Evolutionary conservation across 2,888 invertebrate species (phyloP).

Genomic region (Dione juno): DNA sequence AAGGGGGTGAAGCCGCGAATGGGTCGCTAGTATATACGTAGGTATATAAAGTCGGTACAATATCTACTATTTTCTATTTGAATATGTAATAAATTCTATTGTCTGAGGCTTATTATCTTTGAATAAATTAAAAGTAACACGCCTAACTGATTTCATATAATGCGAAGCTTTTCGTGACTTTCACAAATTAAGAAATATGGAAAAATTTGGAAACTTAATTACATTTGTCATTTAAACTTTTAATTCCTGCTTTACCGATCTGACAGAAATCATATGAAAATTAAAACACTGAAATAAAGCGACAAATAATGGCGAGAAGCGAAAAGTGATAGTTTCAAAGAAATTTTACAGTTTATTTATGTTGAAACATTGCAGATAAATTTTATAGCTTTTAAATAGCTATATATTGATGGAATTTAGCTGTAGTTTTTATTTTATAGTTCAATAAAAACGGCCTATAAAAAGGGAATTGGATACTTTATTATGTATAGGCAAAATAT

Average conservation of each 20-base stretch:
- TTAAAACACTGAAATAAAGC: neutral
- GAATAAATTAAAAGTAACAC: neutral
- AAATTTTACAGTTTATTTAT: conserved; percentile 23
- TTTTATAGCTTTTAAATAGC: conserved; percentile 22
- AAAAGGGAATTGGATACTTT: conserved; percentile 18
- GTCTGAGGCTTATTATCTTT: conserved; percentile 7
- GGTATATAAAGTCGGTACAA: too few relatives aligned
- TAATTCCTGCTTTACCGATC: neutral
- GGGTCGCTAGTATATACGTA: too few relatives aligned
- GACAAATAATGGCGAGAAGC: neutral
- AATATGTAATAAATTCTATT: conserved; percentile 16
- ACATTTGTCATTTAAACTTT: neutral
- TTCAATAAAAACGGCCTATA: conserved; percentile 17
- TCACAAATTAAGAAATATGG: neutral
- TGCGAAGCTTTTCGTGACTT: neutral
- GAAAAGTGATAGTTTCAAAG: conserved; percentile 3
- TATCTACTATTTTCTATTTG: neutral
- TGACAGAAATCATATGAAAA: neutral
- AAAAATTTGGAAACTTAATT: neutral
- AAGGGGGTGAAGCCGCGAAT: too few relatives aligned
- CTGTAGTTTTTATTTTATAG: conserved; percentile 23
- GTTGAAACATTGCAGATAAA: conserved; percentile 26
- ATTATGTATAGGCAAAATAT: conserved; percentile 15
- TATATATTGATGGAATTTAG: conserved; percentile 25
- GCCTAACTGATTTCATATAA: neutral